A percentile compares a stretch with the other conserved stretches of the same genome.
phyloP scores from a whole-genome alignment of 2,113 vertebrate genomes.

The Melanerpes aurifrons region DNA sequence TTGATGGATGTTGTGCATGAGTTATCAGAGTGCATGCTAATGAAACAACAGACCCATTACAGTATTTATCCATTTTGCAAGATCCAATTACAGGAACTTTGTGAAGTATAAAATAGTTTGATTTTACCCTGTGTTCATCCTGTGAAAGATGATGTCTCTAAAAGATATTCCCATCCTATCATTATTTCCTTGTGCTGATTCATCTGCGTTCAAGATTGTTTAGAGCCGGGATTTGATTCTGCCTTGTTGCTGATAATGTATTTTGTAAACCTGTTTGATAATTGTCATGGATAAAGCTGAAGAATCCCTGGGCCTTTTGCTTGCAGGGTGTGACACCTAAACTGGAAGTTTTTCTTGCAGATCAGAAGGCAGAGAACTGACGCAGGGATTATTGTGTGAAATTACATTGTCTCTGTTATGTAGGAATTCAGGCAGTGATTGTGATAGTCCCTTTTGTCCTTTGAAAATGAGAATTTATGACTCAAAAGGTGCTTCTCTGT shows the following conservation, averaged over 20 bases:
- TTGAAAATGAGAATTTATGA: slow-evolving; percentile 45
- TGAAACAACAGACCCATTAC: slow-evolving; percentile 19
- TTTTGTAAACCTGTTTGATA: slow-evolving; percentile 24
- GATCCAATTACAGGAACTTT: slow-evolving; percentile 35
- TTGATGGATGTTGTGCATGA: slow-evolving; percentile 28
- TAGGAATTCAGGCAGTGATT: slow-evolving; percentile 15
- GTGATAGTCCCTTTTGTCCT: slow-evolving; percentile 20
- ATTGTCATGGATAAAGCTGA: not conserved
- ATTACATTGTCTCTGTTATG: slow-evolving; percentile 3
- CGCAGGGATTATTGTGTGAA: slow-evolving; percentile 12
- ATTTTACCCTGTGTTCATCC: slow-evolving; percentile 6
- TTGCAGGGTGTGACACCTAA: not conserved
- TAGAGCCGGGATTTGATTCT: not conserved
- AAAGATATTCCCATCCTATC: not conserved
- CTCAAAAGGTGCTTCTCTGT: slow-evolving; percentile 2
- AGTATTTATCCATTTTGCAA: not conserved
- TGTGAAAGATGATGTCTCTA: not conserved
- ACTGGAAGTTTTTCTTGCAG: not conserved
- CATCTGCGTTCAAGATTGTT: not conserved
- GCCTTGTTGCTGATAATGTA: not conserved
- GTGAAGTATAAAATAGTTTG: slow-evolving; percentile 16
- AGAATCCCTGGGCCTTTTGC: not conserved
- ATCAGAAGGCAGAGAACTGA: slow-evolving; percentile 5
- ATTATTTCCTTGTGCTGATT: slow-evolving; percentile 2
- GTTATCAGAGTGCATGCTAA: slow-evolving; percentile 6